These are phyloP conservation scores for silkworm (Bombyx mori) DNA, from an alignment of 1,140 invertebrate species.

Conservation along the genomic window DNA sequence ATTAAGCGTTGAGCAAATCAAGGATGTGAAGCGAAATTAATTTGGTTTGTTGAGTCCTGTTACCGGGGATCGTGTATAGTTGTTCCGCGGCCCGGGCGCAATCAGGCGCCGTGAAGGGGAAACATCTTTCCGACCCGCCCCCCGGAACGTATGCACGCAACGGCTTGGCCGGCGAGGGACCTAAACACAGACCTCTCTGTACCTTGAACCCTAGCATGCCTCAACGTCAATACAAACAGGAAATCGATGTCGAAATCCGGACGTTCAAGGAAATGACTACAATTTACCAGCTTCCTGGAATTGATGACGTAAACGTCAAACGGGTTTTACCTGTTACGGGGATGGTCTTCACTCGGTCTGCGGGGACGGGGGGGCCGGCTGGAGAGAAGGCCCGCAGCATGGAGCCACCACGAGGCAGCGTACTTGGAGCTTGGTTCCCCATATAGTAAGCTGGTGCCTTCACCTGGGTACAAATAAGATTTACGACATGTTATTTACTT, in stretches of 20 bases:
- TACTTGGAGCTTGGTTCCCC: slow-evolving; percentile 71
- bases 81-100: slow-evolving; percentile 66
- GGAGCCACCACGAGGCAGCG: slow-evolving; percentile 75
- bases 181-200: slow-evolving; percentile 49
- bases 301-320: background rate
- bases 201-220: slow-evolving; percentile 11
- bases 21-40: slow-evolving; percentile 38
- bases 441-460: slow-evolving; percentile 75
- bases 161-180: slow-evolving; percentile 75
- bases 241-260: background rate
- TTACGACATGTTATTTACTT: background rate
- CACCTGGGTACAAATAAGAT: slow-evolving; percentile 32
- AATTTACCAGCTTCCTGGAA: background rate
- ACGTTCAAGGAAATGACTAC: background rate
- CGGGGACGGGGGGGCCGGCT: slow-evolving; percentile 70
- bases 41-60: slow-evolving; percentile 30
- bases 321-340: slow-evolving; percentile 55
- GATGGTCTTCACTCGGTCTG: slow-evolving; percentile 70
- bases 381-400: slow-evolving; percentile 80
- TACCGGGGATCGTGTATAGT: slow-evolving; percentile 74
- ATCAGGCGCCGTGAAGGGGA: slow-evolving; percentile 71
- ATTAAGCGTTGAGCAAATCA: slow-evolving; percentile 52
- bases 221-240: background rate
- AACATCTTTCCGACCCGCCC: slow-evolving; percentile 70
- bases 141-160: slow-evolving; percentile 73